Evolutionary conservation across 2,888 invertebrate species (phyloP), one percentile per base, ranked within the genome.

Genomic region (Dynastes hyllus): DNA sequence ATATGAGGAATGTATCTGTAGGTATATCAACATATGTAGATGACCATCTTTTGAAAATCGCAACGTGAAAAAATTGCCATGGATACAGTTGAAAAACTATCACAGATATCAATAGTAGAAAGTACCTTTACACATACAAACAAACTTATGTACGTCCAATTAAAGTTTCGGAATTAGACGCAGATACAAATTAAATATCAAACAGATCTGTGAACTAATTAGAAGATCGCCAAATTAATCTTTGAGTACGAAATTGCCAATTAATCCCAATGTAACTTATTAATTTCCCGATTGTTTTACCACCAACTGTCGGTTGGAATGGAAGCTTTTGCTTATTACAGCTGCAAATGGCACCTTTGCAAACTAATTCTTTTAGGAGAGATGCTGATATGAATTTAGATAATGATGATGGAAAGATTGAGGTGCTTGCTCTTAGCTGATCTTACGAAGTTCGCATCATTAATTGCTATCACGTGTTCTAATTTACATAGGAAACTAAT

Each of bases 81-180:
- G 22, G 22, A 58, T 22, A 58, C 55, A 58, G 27, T 5, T 58
- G 22, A 58, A 22, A 22, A 53, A 53, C n/a, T n/a, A 5, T 53
- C 53, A 53, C 53, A 13, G n/a, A 58, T 58, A 58, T 58, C 55
- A 8, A 58, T 58, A 22, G 55, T 58, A 58, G 55, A 58, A 58
- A 58, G 55, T 58, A 22, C n/a, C 13, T 22, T 37, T 37, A 5
- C 1, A 37, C 32, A 37, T 37, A 37, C 32, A 37, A 37, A 37
- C 32, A 5, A 37, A 58, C 22, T 8, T 11, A 45, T 11, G 11
- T 8, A 45, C 11, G 55, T 22, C 55, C 22, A 58, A 58, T 58
- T 58, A 58, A 16, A 22, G 55, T 2, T 5, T 1, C 22, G 8
- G 22, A 22, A 58, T 22, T 58, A 27, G n/a, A 58, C 22, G 22